phyloP scores from a whole-genome alignment of 2,113 vertebrate genomes.

The Trematocara unimaculatum region DNA sequence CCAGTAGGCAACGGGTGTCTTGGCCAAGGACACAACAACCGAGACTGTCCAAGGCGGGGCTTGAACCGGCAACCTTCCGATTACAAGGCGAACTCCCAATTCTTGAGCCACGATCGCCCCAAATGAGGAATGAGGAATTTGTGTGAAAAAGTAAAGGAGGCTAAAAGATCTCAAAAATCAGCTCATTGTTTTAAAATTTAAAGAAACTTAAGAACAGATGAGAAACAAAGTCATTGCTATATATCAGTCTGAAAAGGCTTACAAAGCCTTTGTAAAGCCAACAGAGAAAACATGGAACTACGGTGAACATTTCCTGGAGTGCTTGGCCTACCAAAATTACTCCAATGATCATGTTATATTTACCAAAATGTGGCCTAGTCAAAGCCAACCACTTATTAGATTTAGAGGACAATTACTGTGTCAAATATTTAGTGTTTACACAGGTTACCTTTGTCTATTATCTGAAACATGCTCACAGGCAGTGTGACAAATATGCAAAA shows the following conservation, averaged over 20 bases:
- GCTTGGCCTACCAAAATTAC: not conserved
- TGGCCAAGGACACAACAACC: too few species aligned
- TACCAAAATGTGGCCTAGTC: not conserved
- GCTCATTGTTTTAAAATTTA: not conserved
- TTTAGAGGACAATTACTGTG: not conserved
- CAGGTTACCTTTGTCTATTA: not conserved
- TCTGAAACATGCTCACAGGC: not conserved
- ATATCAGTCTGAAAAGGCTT: not conserved
- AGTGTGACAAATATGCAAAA: not conserved
- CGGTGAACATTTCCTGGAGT: not conserved
- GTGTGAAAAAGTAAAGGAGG: not conserved
- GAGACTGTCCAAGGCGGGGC: too few species aligned
- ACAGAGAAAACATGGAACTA: not conserved
- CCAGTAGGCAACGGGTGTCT: too few species aligned
- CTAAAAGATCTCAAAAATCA: not conserved
- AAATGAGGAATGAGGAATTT: not conserved
- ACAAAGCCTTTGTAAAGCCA: not conserved
- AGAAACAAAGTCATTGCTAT: not conserved
- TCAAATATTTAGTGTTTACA: not conserved
- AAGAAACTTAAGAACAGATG: not conserved
- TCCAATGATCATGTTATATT: not conserved
- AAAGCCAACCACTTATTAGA: not conserved
- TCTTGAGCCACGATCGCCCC: too few species aligned
- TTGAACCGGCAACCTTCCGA: too few species aligned
- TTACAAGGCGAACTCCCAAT: too few species aligned